A percentile compares a stretch with the other conserved stretches of the same genome.
Conservation (phyloP, 2,113 vertebrate genomes). For the Corythaeola cristata region DNA sequence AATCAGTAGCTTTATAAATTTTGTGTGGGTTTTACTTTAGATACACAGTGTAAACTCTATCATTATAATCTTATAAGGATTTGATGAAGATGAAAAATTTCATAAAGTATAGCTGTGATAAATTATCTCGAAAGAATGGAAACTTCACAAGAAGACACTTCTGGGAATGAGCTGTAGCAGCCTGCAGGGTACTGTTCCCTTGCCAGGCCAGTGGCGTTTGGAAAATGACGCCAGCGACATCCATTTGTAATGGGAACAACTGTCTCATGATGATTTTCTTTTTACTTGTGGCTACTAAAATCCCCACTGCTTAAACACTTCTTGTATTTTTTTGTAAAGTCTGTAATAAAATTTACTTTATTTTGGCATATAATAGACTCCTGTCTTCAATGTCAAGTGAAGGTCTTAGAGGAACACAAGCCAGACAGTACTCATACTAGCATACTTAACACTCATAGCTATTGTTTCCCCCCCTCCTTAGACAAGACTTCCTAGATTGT, state of each 20-base stretch:
- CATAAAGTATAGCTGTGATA: not conserved
- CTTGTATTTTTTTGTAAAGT: not conserved
- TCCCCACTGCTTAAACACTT: not conserved
- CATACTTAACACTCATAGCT: not conserved
- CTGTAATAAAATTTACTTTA: not conserved
- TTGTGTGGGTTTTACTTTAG: not conserved
- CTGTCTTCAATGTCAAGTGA: not conserved
- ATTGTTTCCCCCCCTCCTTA: rapidly evolving
- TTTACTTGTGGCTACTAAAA: not conserved
- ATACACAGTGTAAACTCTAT: not conserved
- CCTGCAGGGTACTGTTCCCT: not conserved
- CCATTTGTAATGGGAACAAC: not conserved
- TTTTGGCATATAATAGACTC: not conserved
- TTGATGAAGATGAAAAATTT: not conserved
- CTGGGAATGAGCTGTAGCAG: not conserved
- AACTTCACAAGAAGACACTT: not conserved
- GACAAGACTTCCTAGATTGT: not conserved
- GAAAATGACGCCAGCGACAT: not conserved
- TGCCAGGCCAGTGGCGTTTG: not conserved
- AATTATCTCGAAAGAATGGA: not conserved
- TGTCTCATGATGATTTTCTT: not conserved
- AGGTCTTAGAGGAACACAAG: not conserved
- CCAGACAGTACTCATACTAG: not conserved
- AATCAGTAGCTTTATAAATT: not conserved
- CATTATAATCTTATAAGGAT: not conserved